These are phyloP conservation scores for Cloeon dipterum DNA, from an alignment of 2,888 invertebrate genomes.

Conservation along the genomic window DNA sequence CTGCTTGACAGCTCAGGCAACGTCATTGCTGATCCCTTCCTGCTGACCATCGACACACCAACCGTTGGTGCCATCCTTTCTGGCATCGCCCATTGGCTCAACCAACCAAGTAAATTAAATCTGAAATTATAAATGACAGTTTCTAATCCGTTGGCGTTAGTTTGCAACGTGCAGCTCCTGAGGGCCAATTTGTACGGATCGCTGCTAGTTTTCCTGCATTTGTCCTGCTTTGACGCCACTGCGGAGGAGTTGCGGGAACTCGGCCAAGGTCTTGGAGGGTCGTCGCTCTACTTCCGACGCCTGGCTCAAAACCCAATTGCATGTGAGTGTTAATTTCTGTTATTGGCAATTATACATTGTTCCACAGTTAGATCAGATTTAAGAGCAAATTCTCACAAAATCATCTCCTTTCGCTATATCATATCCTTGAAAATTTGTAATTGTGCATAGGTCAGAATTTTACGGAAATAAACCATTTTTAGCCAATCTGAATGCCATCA, in stretches of 20 bases:
- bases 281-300: slow-evolving; percentile 30
- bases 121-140: too few relatives aligned
- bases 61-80: background rate
- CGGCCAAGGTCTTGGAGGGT: slow-evolving; percentile 16
- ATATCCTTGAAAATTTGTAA: too few relatives aligned
- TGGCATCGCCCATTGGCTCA: background rate
- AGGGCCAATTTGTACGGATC: slow-evolving; percentile 72
- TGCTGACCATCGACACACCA: background rate
- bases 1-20: background rate
- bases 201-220: slow-evolving; percentile 53
- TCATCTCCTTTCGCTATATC: too few relatives aligned
- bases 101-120: background rate
- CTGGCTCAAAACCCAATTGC: slow-evolving; percentile 22
- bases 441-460: too few relatives aligned
- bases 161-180: slow-evolving; percentile 59
- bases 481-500: too few relatives aligned
- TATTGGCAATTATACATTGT: too few relatives aligned
- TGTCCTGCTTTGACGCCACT: slow-evolving; percentile 15
- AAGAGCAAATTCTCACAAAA: too few relatives aligned
- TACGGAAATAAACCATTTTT: too few relatives aligned
- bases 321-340: too few relatives aligned
- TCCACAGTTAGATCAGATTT: too few relatives aligned
- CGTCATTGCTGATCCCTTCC: background rate
- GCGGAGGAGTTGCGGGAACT: slow-evolving; percentile 25
- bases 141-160: slow-evolving; percentile 15